These are phyloP conservation scores for Parapristionchus giblindavisi DNA, from an alignment of 2,888 invertebrate species.

Conservation along the genomic window DNA sequence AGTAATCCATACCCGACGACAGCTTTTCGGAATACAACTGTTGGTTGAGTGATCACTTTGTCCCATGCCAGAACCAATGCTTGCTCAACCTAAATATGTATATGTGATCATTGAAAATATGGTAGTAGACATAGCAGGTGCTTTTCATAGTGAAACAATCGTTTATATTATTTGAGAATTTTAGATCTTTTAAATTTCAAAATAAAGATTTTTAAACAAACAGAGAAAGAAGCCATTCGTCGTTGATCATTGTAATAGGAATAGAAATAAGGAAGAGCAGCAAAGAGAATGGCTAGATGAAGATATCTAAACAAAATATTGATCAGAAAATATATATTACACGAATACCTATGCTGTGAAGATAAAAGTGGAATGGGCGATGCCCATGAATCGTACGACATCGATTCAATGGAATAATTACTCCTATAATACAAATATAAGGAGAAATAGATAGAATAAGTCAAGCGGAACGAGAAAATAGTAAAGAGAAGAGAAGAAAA, in stretches of 20 bases:
- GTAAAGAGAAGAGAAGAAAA: too few relatives aligned
- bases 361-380: constrained; percentile 22
- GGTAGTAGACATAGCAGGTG: background rate
- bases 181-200: background rate
- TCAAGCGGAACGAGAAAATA: too few relatives aligned
- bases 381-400: constrained; percentile 14
- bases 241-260: constrained; percentile 61
- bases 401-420: constrained; percentile 10
- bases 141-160: background rate
- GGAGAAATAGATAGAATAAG: too few relatives aligned
- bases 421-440: too few relatives aligned
- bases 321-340: background rate
- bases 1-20: constrained; percentile 63
- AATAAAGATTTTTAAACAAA: constrained; percentile 42
- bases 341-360: constrained; percentile 12
- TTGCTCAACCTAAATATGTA: constrained; percentile 42
- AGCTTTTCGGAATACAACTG: constrained; percentile 62
- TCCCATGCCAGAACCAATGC: constrained; percentile 66
- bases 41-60: constrained; percentile 61
- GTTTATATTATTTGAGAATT: background rate
- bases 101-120: background rate
- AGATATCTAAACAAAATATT: constrained; percentile 35
- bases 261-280: constrained; percentile 54
- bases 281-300: constrained; percentile 53
- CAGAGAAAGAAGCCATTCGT: constrained; percentile 59